Evolutionary conservation across 92 coral and sea anemone genomes (phyloP), one percentile per base, ranked within the genome.

Genomic region (Palythoa grandiflora): DNA sequence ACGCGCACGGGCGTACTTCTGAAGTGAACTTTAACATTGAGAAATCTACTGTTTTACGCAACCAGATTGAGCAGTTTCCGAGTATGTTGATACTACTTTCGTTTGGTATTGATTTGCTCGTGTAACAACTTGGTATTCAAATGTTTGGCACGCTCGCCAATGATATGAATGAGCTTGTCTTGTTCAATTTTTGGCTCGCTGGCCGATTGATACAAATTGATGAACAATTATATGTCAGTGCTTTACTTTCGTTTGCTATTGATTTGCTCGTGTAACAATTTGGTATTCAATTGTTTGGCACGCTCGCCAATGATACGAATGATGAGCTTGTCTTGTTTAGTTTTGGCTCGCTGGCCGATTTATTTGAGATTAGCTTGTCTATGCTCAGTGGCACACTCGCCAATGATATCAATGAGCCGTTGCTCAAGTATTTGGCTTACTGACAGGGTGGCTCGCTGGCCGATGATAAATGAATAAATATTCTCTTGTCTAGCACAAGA

Each of bases 51-150:
- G 57, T 77, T 77, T 77, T 47, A 53, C 81, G 57, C 66, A 35
- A 77, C 47, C 81, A 77, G 81, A 77, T 77, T 77, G 81, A 77
- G 81, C 81, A 52, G 81, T 77, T 77, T 77, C 81, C 81, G 81
- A 77, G 81, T 77, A 21, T 77, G 55, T 77, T 77, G 81, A 77
- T 77, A 77, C 63, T 77, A 77, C 80, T 76, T 76, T 76, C 54
- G 80, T 76, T 76, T 76, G 80, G 80, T 76, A 76, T 50, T 76
- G 80, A 76, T 74, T 61, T 61, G 70, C 70, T 73, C 50, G 80
- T 76, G 61, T 75, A 75, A 75, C 80, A 75, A 75, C 63, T 75
- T 75, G 80, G 54, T 75, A 75, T 75, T 75, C 37, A 75, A 61
- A 61, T n/a, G 78, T 73, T 50, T 75, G 80, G 80, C 80, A 50